Evolutionary conservation across 2,888 invertebrate genomes (phyloP), one percentile per base, ranked within the genome.

Genomic region (Lasiommata megera): DNA sequence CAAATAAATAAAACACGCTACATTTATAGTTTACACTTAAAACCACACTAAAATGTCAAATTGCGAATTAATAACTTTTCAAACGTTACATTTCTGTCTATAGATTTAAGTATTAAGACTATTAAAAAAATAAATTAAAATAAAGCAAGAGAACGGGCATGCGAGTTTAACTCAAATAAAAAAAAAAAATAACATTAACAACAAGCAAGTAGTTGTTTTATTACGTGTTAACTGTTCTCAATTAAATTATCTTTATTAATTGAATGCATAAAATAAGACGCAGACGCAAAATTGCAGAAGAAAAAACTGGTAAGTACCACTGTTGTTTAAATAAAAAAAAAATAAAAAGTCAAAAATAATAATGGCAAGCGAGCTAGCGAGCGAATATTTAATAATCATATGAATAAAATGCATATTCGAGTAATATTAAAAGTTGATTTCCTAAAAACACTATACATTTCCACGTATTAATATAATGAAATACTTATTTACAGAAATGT

Each of bases 161-260:
- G 61, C 79, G 88, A 88, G 88, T 88, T 86, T 81, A 71, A 88
- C 88, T 88, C 88, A 82, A 78, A 74, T 64, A 63, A 64, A 64
- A 55, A 63, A 56, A 58, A 44, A 29, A 3, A 12, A 67, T 67
- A 70, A 72, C 69, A 69, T 72, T 66, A 73, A 74, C 66, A 71
- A 69, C 55, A 48, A 55, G n/a, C 14, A 38, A 61, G 58, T 66
- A 62, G 23, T 23, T 34, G 3, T 9, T n/a, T n/a, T n/a, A n/a
- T n/a, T n/a, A n/a, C n/a, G n/a, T n/a, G n/a, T n/a, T n/a, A n/a
- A 23, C 5, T 3, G 5, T 3, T 23, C 5, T 23, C 3, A 3
- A 23, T 3, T 23, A 23, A 23, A 2, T 23, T 23, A 23, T 23
- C 2, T 23, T 23, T 23, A 23, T 23, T 23, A 5, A 23, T 23